Base-by-base conservation (phyloP, 2,113 vertebrate species). In the Crotophaga sulcirostris region DNA sequence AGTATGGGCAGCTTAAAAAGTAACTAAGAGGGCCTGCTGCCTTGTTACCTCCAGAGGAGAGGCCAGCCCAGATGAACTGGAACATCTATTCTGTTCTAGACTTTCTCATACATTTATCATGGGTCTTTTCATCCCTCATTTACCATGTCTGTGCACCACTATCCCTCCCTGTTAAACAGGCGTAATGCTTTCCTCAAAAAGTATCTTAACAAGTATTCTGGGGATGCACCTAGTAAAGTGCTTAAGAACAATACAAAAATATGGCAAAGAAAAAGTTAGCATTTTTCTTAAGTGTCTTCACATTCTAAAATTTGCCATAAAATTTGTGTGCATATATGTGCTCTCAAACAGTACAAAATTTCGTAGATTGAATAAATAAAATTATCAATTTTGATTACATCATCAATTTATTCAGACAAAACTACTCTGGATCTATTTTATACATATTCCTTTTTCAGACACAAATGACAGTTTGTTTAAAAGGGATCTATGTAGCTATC, bases 51-150 rank as follows among this genome's bases (percentile, higher is more conserved):
- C 7, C 38, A 51, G 24, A 40, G 23, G 3, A 28, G 5, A 79
- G 87, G 29, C 16, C 70, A 81, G 8, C 20, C 17, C n/a, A 38
- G 29, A 15, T 18, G 26, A 68, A 67, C 42, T 24, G 9, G 9
- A 70, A 74, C 5, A 28, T 25, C 17, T 42, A 23, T 49, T 49
- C 47, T 49, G 17, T 64, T 79, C 64, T 74, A 42, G 29, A 47
- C 6, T 64, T 64, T 25, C 20, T 74, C 51, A 11, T 17, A 9
- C 6, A 0, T 16, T 2, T 13, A 6, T 29, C 40, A 11, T 1
- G 21, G 9, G 34, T 21, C 20, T 72, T 52, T 75, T 63, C 38
- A 45, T 26, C 26, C 42, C 29, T 83, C 14, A 11, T 75, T 90
- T 55, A 20, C 4, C 18, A 0, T 9, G 28, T 11, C n/a, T 55